Percentiles rank a stretch among this genome's conserved stretches.
Conservation (phyloP, 2,797 vertebrate species). For the Fringilla coelebs region DNA sequence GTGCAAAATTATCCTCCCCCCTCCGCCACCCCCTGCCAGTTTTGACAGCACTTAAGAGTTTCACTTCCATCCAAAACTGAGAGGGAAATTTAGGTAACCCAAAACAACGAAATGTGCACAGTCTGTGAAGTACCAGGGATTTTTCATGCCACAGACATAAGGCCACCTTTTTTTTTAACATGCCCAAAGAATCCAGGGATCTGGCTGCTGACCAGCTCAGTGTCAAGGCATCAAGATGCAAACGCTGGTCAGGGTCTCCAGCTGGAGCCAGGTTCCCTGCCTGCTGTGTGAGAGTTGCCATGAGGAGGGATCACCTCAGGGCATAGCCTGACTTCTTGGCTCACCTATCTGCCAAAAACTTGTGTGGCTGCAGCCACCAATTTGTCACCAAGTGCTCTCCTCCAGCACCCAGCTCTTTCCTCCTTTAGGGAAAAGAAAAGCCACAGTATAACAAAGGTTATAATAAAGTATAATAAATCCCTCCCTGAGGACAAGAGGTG, state of each 20-base stretch:
- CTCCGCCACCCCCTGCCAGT: background rate
- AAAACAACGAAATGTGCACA: fast-evolving
- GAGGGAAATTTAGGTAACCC: constrained; percentile 13
- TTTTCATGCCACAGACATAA: background rate
- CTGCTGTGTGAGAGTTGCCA: background rate
- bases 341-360: background rate
- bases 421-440: background rate
- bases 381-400: background rate
- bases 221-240: background rate
- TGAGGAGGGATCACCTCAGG: background rate
- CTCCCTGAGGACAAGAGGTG: background rate
- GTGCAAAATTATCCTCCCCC: background rate
- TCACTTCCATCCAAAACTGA: constrained; percentile 23
- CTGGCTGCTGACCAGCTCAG: fast-evolving
- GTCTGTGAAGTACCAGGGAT: constrained; percentile 34
- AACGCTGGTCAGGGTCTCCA: fast-evolving
- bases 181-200: background rate
- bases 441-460: background rate
- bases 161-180: background rate
- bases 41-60: background rate
- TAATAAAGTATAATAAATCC: background rate
- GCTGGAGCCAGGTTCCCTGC: background rate
- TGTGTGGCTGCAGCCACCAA: background rate
- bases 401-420: background rate
- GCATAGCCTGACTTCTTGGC: fast-evolving